Conservation (phyloP, 1,140 invertebrate species). For the Drosophila insularis region DNA sequence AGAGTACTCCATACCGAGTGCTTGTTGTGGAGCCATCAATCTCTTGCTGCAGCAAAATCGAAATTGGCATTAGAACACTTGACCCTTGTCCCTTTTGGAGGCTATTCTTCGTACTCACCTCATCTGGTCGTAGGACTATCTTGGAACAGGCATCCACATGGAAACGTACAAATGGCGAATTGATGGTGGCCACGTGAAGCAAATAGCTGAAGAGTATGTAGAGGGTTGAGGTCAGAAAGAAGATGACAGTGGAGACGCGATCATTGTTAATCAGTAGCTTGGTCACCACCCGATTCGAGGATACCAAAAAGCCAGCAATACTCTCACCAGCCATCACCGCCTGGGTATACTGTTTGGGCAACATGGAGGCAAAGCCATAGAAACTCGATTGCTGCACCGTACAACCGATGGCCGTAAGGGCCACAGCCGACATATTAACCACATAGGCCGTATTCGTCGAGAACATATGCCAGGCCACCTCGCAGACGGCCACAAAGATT, state of each 20-base stretch:
- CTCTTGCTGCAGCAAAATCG: slow-evolving; percentile 56
- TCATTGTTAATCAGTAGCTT: slow-evolving; percentile 89
- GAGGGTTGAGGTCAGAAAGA: slow-evolving; percentile 90
- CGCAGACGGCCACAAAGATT: slow-evolving; percentile 91
- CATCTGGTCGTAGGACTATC: slow-evolving; percentile 90
- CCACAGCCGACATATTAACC: slow-evolving; percentile 92
- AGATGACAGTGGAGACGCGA: slow-evolving; percentile 91
- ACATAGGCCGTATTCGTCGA: slow-evolving; percentile 87
- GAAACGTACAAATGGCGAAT: slow-evolving; percentile 92
- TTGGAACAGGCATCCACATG: slow-evolving; percentile 90
- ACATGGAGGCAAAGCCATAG: slow-evolving; percentile 96
- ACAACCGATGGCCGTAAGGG: slow-evolving; percentile 93
- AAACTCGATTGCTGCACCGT: slow-evolving; percentile 95
- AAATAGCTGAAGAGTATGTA: slow-evolving; percentile 89
- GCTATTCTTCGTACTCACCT: slow-evolving; percentile 84
- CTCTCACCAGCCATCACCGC: slow-evolving; percentile 97
- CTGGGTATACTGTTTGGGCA: slow-evolving; percentile 93
- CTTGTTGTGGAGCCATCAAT: slow-evolving; percentile 60
- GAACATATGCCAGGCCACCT: slow-evolving; percentile 93
- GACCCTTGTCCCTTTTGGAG: neutral
- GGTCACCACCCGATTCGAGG: slow-evolving; percentile 91
- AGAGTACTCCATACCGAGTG: slow-evolving; percentile 75
- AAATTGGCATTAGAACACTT: neutral
- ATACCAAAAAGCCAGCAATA: slow-evolving; percentile 93
- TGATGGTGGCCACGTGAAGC: slow-evolving; percentile 89